phyloP scores from a whole-genome alignment of 1,140 invertebrate species.

The Pseudoatta argentina region DNA sequence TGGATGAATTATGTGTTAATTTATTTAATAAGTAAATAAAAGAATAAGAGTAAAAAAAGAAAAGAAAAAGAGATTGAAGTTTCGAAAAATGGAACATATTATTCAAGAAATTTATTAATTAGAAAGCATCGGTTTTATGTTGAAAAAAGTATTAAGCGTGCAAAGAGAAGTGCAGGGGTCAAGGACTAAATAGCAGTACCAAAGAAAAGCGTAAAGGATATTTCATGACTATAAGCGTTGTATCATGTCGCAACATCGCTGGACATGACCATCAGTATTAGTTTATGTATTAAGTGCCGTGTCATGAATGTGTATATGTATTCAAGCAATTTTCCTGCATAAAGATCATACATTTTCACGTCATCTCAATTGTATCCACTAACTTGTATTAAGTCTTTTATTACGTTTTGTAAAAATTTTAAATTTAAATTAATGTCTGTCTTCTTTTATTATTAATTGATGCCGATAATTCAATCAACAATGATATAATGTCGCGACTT shows the following conservation, averaged over 20 bases:
- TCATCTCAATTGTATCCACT: background rate
- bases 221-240: slow-evolving; percentile 36
- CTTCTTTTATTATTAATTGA: too few relatives aligned
- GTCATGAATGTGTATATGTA: background rate
- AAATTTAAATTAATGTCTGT: too few relatives aligned
- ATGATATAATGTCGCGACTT: too few relatives aligned
- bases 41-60: too few relatives aligned
- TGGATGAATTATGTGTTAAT: too few relatives aligned
- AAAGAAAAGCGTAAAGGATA: slow-evolving; percentile 14
- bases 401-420: too few relatives aligned
- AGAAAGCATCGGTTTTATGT: background rate
- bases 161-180: background rate
- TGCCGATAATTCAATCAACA: too few relatives aligned
- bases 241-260: slow-evolving; percentile 28
- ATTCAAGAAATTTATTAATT: slow-evolving; percentile 6
- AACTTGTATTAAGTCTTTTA: too few relatives aligned
- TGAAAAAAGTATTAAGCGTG: background rate
- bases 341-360: slow-evolving; percentile 2
- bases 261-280: slow-evolving; percentile 8
- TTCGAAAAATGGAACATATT: too few relatives aligned
- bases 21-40: too few relatives aligned
- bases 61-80: too few relatives aligned
- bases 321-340: background rate
- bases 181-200: background rate
- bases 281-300: slow-evolving; percentile 7